These are phyloP conservation scores for Trichoplusia ni DNA, from an alignment of 1,140 invertebrate genomes.

Conservation along the genomic window DNA sequence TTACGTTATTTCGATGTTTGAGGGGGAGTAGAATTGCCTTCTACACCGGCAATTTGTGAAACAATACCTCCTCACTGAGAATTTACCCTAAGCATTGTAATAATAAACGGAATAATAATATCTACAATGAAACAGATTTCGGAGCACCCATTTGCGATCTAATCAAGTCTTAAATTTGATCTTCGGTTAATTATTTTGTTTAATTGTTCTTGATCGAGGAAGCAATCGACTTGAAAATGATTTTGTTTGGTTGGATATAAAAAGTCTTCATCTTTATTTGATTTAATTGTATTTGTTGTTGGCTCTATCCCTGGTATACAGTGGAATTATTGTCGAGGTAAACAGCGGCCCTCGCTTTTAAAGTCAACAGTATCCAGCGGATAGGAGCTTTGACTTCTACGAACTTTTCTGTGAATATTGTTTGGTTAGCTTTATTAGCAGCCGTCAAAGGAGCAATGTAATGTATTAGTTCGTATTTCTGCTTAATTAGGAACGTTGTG, in stretches of 20 bases:
- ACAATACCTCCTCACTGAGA: slow-evolving; percentile 40
- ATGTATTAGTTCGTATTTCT: no score
- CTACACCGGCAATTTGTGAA: slow-evolving; percentile 52
- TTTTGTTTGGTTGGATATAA: background rate
- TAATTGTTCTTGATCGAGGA: slow-evolving; percentile 11
- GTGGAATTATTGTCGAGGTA: no score
- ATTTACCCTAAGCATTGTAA: slow-evolving; percentile 25
- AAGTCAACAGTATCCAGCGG: no score
- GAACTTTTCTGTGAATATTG: no score
- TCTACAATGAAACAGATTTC: slow-evolving; percentile 1
- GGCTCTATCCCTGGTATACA: no score
- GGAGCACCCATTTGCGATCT: slow-evolving; percentile 12
- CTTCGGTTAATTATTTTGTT: slow-evolving; percentile 29
- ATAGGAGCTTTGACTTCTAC: no score
- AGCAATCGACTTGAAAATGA: background rate
- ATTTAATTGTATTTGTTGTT: no score
- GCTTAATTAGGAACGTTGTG: no score
- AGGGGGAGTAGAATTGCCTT: slow-evolving; percentile 44
- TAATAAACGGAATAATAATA: slow-evolving; percentile 24
- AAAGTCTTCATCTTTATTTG: no score
- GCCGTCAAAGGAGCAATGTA: no score
- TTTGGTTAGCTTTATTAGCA: no score
- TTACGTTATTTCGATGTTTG: slow-evolving; percentile 43
- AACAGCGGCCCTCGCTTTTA: no score
- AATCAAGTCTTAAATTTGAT: slow-evolving; percentile 30